These are phyloP conservation scores for Drosophila bifasciata DNA, from an alignment of 1,140 invertebrate species.

Conservation along the genomic window DNA sequence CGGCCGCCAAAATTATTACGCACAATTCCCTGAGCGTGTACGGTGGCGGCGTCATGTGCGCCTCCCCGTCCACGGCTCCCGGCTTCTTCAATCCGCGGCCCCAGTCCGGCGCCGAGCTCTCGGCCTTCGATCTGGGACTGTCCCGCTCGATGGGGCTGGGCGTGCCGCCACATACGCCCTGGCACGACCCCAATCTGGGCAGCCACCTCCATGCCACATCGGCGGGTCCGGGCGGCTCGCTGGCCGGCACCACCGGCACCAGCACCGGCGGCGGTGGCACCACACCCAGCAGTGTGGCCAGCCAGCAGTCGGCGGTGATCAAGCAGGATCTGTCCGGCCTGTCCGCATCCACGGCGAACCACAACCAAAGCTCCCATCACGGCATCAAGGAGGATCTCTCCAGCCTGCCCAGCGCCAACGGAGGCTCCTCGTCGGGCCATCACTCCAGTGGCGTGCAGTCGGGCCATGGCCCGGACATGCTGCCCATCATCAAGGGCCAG, in stretches of 20 bases:
- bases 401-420: slow-evolving; percentile 83
- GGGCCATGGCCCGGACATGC: slow-evolving; percentile 83
- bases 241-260: slow-evolving; percentile 79
- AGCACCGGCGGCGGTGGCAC: slow-evolving; percentile 80
- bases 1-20: slow-evolving; percentile 84
- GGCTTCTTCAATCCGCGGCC: slow-evolving; percentile 84
- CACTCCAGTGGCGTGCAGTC: slow-evolving; percentile 82
- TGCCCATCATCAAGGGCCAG: slow-evolving; percentile 80
- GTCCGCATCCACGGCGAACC: slow-evolving; percentile 44
- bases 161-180: slow-evolving; percentile 87
- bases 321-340: slow-evolving; percentile 78
- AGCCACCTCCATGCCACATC: slow-evolving; percentile 77
- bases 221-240: slow-evolving; percentile 79
- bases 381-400: slow-evolving; percentile 83
- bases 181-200: slow-evolving; percentile 87
- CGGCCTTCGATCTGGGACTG: slow-evolving; percentile 86
- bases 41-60: slow-evolving; percentile 84
- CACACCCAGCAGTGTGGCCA: slow-evolving; percentile 81
- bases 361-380: slow-evolving; percentile 76
- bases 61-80: slow-evolving; percentile 84
- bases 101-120: slow-evolving; percentile 83
- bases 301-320: slow-evolving; percentile 80
- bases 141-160: slow-evolving; percentile 89
- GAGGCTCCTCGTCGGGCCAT: slow-evolving; percentile 70
- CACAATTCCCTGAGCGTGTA: slow-evolving; percentile 84